These are phyloP conservation scores for Drosophila sp. DNA, from an alignment of 1,140 invertebrate genomes.

Conservation along the genomic window DNA sequence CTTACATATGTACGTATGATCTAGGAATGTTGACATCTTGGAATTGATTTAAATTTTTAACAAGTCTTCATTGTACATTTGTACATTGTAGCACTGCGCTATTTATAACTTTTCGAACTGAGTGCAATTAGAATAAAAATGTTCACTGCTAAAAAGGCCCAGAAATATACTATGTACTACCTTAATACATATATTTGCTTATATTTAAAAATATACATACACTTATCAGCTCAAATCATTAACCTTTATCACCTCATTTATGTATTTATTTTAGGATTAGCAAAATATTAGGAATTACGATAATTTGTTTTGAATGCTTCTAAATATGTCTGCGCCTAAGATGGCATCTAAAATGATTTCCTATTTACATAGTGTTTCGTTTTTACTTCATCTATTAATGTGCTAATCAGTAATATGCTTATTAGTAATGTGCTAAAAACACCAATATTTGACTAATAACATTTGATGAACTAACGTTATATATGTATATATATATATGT, in stretches of 20 bases:
- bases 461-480: too few species aligned
- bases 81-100: background rate
- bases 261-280: background rate
- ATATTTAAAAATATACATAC: background rate
- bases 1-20: too few species aligned
- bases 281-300: background rate
- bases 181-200: slow-evolving; percentile 4
- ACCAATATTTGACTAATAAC: background rate
- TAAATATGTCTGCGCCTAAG: background rate
- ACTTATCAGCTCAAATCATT: background rate
- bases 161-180: background rate
- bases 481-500: too few species aligned
- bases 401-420: background rate
- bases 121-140: slow-evolving; percentile 3
- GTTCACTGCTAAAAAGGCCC: background rate
- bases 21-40: too few species aligned
- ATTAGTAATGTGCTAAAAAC: background rate
- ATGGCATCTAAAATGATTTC: background rate
- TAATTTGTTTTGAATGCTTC: too few species aligned
- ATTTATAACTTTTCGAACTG: slow-evolving; percentile 15
- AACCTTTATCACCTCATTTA: background rate
- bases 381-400: background rate
- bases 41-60: background rate
- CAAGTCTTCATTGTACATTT: background rate
- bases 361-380: background rate